Evolutionary conservation across 2,113 vertebrate species (phyloP), one percentile per base, ranked within the genome.

Genomic region (Falco punctatus): DNA sequence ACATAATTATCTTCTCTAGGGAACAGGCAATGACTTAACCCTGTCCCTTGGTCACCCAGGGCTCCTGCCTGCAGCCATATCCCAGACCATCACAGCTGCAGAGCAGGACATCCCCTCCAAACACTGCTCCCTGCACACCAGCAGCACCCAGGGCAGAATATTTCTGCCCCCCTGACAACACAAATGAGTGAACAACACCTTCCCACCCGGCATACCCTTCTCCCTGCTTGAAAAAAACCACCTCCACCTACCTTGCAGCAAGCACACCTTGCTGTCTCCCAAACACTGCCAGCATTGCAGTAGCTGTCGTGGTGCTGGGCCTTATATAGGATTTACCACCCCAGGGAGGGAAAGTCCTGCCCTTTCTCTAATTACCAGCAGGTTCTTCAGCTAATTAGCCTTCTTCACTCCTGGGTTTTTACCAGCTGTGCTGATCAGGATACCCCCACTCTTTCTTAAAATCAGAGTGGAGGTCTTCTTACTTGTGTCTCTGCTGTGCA

Each of bases 281-380:
- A 62, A 1, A 1, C 55, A 49, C 70, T 46, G 46, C 4, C 69
- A 93, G 4, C 49, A 32, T 0, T 0, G 0, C 33, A 30, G 7
- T 38, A 62, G 5, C 30, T 0, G 0, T 1, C 2, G 0, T 6
- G 0, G 0, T 5, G 9, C 73, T 5, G 6, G 49, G 64, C 13
- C 26, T 81, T 86, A 16, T 6, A 17, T 0, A 11, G 46, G 10
- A 27, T 70, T 81, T 33, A 5, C 38, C 27, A 58, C 5, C 18
- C 27, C 33, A 14, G 44, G 44, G 15, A 73, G 21, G 33, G 64
- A 11, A 30, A 66, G 27, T 48, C 69, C 90, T 86, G 69, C 81
- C 83, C 67, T 78, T 42, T 62, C 64, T 21, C 30, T 89, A 81
- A 74, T 92, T 61, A 61, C 18, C 17, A 11, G 22, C 71, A 92